Percentiles rank a stretch among this genome's conserved stretches.
phyloP scores from a whole-genome alignment of 2,888 invertebrate genomes.

The Parnassius mnemosyne region DNA sequence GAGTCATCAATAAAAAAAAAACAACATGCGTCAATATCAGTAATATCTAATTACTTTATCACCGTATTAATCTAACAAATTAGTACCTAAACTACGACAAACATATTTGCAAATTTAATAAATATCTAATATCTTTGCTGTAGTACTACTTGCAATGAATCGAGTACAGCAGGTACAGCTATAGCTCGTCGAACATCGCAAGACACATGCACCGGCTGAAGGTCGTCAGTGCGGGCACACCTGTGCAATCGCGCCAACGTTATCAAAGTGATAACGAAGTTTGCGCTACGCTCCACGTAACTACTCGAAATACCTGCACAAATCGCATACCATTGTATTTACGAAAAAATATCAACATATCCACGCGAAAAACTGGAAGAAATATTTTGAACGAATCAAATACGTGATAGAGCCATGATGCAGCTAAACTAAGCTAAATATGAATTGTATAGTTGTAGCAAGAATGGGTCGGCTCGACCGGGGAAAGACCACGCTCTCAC shows the following conservation, averaged over 20 bases:
- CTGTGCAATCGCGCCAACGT: slow-evolving; percentile 43
- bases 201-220: slow-evolving; percentile 27
- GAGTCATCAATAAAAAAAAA: too few relatives aligned
- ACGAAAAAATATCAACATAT: background rate
- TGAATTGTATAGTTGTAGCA: too few relatives aligned
- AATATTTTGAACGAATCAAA: background rate
- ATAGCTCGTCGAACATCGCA: background rate
- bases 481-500: too few relatives aligned
- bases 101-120: too few relatives aligned
- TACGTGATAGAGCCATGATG: too few relatives aligned
- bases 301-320: slow-evolving; percentile 25
- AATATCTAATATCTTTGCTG: too few relatives aligned
- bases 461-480: too few relatives aligned
- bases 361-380: background rate
- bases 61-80: too few relatives aligned
- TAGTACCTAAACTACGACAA: too few relatives aligned
- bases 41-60: too few relatives aligned
- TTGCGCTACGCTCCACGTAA: slow-evolving; percentile 26
- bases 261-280: slow-evolving; percentile 38
- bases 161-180: slow-evolving; percentile 13
- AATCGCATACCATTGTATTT: background rate
- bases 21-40: too few relatives aligned
- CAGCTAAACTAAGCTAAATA: too few relatives aligned
- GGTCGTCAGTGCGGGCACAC: slow-evolving; percentile 38
- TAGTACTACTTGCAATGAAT: background rate